phyloP scores from a whole-genome alignment of 2,888 invertebrate genomes.

The Dusona sp. region DNA sequence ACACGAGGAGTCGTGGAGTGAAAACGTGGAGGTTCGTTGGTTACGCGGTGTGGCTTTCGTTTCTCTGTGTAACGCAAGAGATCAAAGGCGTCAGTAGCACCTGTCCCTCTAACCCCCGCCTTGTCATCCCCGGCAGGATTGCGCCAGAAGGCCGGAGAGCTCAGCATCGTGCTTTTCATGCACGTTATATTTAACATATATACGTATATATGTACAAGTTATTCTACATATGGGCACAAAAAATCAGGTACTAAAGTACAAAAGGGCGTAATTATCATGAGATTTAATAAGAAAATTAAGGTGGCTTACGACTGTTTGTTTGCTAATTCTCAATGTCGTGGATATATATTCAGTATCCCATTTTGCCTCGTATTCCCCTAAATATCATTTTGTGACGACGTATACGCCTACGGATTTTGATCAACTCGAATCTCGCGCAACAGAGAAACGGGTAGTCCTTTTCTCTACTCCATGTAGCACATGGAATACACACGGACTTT shows the following conservation, averaged over 20 bases:
- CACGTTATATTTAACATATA: not conserved
- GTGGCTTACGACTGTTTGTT: not conserved
- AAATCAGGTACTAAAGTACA: not conserved
- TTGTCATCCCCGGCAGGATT: conserved; percentile 82
- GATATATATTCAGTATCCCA: not conserved
- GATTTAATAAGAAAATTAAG: not conserved
- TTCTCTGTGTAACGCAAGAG: conserved; percentile 80
- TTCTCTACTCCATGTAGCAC: conserved; percentile 65
- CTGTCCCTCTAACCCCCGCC: conserved; percentile 83
- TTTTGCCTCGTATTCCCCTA: not conserved
- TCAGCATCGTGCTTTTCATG: conserved; percentile 35
- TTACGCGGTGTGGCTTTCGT: conserved; percentile 74
- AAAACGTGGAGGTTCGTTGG: conserved; percentile 31
- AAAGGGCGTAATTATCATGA: not conserved
- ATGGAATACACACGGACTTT: not conserved
- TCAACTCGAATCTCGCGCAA: conserved; percentile 49
- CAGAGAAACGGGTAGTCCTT: conserved; percentile 53
- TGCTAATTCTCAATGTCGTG: not conserved
- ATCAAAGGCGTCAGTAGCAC: conserved; percentile 85
- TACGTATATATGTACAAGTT: not conserved
- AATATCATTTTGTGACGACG: not conserved
- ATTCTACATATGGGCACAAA: not conserved
- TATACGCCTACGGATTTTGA: conserved; percentile 43
- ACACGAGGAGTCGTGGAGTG: conserved; percentile 44
- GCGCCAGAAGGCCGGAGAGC: conserved; percentile 78